Evolutionary conservation across 2,113 vertebrate species (phyloP), one percentile per base, ranked within the genome.

Genomic region (Anarrhichthys ocellatus): DNA sequence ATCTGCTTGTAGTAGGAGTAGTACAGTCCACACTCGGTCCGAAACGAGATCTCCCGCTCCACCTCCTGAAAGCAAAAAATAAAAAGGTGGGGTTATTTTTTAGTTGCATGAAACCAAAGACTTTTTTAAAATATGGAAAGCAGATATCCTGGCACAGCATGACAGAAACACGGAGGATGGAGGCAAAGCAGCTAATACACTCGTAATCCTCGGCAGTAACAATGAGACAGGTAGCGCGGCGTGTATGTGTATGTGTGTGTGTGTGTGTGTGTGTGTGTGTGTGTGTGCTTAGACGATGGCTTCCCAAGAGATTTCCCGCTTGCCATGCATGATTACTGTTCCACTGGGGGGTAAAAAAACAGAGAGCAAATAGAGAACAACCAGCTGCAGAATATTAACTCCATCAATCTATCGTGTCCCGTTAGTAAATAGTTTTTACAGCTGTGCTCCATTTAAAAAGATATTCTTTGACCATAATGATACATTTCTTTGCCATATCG

Each of bases 1-100:
- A 99, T 97, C 91, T 99, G 96, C 84, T 99, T 99, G 95, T 98
- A 99, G 95, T 99, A 99, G 5, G 98, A 99, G 87, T 99, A 99
- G 94, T 99, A 99, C 6, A 99, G 95, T 84, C 98, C 98, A 67
- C 98, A 99, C 87, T 99, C 98, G 0, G 98, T 99, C 91, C 98
- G 95, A 94, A 99, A 99, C 40, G 98, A 99, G 92, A 99, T 99
- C 91, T 99, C 98, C 81, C 97, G 96, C 93, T 99, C 98, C 0
- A 99, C 97, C 91, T 99, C 98, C 98, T 99, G 94, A 73, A 88
- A 85, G 66, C 22, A 80, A 78, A 81, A 63, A 68, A 50, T 6
- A 0, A 34, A 34, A 34, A 34, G 6, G 34, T 34, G n/a, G 14
- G 4, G 4, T 48, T 48, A 29, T 14, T 75, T 81, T 66, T 62